Evolutionary conservation across 2,888 invertebrate genomes (phyloP), one percentile per base, ranked within the genome.

Genomic region (Acheta domesticus): DNA sequence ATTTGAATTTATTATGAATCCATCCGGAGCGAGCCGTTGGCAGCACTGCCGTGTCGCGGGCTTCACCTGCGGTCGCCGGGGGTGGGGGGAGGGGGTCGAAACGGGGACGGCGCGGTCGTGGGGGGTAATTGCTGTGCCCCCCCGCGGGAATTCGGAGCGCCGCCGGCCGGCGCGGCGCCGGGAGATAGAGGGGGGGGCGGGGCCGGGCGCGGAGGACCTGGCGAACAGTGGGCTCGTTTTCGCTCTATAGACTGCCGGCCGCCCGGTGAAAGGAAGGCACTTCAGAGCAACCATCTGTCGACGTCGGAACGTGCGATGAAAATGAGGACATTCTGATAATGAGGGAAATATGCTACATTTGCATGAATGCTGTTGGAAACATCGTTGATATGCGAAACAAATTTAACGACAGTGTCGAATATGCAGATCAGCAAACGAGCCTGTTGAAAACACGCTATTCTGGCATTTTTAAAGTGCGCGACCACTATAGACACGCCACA

Each of bases 321-420:
- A 62, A 62, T 62, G 62, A 62, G 62, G 11, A 62, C 62, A 62
- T 62, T 62, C 62, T 62, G n/a, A 62, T 62, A 62, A 62, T 62
- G 62, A 62, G 62, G n/a, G 62, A n/a, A 62, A 62, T 62, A 62
- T 62, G 62, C 62, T 62, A 8, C 62, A 19, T 62, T 62, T 62
- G 62, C 62, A 62, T 62, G n/a, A 62, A 62, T 62, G 62, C n/a
- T 11, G 62, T n/a, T n/a, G 62, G 62, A 62, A 19, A 62, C 62
- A 62, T 62, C 62, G 62, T 62, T 62, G 62, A 62, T 19, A 62
- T 62, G 62, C 62, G 62, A 62, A 14, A 62, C 62, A 62, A 62
- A 62, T 62, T 62, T 62, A 62, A 62, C 62, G 62, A 62, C 62
- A 62, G 16, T n/a, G 62, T 62, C 62, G 62, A 62, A 62, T 62